A percentile compares a stretch with the other conserved stretches of the same genome.
phyloP scores from a whole-genome alignment of 2,113 vertebrate genomes.

The Strigops habroptila region DNA sequence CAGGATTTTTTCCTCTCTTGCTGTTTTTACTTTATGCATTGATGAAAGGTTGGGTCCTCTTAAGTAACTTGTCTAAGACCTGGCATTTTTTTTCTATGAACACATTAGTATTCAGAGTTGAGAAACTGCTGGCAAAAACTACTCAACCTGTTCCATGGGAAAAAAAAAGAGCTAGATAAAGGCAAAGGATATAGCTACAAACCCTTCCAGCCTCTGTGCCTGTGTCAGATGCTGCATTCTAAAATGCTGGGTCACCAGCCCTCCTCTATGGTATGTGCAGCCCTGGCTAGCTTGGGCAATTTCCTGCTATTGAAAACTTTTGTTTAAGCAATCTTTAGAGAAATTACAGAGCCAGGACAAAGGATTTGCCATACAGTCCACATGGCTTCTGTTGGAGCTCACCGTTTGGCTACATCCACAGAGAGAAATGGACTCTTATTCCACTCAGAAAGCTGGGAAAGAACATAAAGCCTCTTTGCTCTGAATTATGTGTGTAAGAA shows the following conservation, averaged over 20 bases:
- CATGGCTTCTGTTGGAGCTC: background rate
- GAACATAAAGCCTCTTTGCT: background rate
- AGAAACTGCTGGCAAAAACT: background rate
- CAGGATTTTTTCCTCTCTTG: background rate
- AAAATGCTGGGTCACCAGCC: conserved; percentile 14
- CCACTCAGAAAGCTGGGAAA: background rate
- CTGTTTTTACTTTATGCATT: background rate
- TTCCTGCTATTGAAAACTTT: conserved; percentile 60
- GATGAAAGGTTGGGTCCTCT: background rate
- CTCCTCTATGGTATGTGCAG: background rate
- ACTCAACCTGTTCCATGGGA: background rate
- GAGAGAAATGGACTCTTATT: background rate
- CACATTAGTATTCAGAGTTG: background rate
- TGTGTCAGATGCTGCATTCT: background rate
- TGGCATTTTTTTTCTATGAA: background rate
- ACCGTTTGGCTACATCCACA: background rate
- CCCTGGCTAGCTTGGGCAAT: background rate
- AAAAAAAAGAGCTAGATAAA: background rate
- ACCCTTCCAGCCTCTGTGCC: background rate
- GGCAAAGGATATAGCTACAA: background rate
- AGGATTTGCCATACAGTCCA: background rate
- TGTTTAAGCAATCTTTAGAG: conserved; percentile 17
- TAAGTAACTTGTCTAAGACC: background rate
- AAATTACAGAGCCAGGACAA: conserved; percentile 7
- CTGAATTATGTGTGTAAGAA: background rate